These are phyloP conservation scores for Apotomis turbidana DNA, from an alignment of 2,888 invertebrate species.

Conservation along the genomic window DNA sequence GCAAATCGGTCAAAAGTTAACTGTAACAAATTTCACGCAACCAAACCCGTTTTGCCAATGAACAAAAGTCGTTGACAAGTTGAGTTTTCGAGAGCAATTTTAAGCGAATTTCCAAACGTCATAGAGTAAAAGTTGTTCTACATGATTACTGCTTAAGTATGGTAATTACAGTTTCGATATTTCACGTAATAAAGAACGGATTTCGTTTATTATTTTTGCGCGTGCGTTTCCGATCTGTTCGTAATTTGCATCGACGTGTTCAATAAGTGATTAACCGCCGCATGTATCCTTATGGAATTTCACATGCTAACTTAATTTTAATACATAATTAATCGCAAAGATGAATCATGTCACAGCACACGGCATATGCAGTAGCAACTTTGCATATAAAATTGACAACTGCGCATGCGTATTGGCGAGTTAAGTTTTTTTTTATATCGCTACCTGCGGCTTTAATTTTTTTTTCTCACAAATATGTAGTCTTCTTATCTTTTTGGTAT, in stretches of 20 bases:
- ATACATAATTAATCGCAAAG: conserved; percentile 1
- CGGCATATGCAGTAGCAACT: background rate
- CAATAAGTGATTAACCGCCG: conserved; percentile 1
- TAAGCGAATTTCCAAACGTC: conserved; percentile 42
- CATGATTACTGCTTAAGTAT: conserved; percentile 41
- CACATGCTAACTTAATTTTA: background rate
- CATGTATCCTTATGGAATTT: background rate
- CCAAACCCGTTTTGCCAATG: conserved; percentile 39
- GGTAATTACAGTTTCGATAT: conserved; percentile 42
- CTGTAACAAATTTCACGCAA: conserved; percentile 43
- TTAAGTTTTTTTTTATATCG: no score
- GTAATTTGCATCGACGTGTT: conserved; percentile 7
- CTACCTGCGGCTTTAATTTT: no score
- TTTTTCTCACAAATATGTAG: no score
- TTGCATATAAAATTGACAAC: background rate
- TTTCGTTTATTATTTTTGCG: conserved; percentile 30
- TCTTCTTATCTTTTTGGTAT: no score
- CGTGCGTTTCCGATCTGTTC: conserved; percentile 11
- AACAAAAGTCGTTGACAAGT: conserved; percentile 40
- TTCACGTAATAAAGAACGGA: conserved; percentile 38
- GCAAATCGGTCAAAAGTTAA: conserved; percentile 42
- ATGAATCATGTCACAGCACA: background rate
- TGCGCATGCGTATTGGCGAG: no score
- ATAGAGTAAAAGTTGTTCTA: conserved; percentile 42
- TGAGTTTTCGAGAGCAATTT: conserved; percentile 39